Conservation (phyloP, 1,140 invertebrate genomes). For the Caenorhabditis remanei region DNA sequence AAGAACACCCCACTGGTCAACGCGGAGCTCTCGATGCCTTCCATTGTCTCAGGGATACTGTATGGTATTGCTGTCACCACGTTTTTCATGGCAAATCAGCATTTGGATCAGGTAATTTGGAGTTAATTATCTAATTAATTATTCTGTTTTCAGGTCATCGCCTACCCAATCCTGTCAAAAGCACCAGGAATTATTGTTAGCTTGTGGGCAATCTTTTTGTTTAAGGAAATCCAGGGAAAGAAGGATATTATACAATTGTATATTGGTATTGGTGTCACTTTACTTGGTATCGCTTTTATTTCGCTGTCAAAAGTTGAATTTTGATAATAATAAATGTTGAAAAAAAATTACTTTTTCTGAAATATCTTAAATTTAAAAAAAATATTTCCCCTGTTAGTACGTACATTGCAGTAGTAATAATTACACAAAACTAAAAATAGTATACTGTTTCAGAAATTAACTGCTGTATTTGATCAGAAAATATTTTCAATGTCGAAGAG, state of each 20-base stretch:
- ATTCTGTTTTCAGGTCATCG: conserved; percentile 44
- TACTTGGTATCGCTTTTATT: conserved; percentile 30
- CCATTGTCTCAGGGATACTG: conserved; percentile 29
- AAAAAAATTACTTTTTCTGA: too few relatives aligned
- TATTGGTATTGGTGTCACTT: conserved; percentile 27
- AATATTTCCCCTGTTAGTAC: too few relatives aligned
- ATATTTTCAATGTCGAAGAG: too few relatives aligned
- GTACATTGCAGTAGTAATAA: too few relatives aligned
- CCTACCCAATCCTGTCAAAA: conserved; percentile 54
- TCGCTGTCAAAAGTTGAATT: conserved; percentile 56
- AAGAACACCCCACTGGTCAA: conserved; percentile 45
- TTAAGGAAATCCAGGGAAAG: conserved; percentile 49
- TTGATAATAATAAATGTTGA: background rate
- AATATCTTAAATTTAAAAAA: too few relatives aligned
- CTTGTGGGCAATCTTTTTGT: conserved; percentile 50
- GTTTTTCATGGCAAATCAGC: conserved; percentile 56
- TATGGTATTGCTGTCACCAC: conserved; percentile 47
- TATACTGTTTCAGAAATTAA: too few relatives aligned
- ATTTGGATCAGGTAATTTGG: conserved; percentile 54
- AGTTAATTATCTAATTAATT: background rate
- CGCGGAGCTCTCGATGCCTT: conserved; percentile 44
- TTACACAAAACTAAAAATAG: too few relatives aligned
- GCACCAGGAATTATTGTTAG: conserved; percentile 44
- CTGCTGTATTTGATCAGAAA: too few relatives aligned
- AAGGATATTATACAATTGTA: conserved; percentile 27